A percentile compares a stretch with the other conserved stretches of the same genome.
phyloP scores from a whole-genome alignment of 2,113 vertebrate genomes.

The Aphyosemion australe region DNA sequence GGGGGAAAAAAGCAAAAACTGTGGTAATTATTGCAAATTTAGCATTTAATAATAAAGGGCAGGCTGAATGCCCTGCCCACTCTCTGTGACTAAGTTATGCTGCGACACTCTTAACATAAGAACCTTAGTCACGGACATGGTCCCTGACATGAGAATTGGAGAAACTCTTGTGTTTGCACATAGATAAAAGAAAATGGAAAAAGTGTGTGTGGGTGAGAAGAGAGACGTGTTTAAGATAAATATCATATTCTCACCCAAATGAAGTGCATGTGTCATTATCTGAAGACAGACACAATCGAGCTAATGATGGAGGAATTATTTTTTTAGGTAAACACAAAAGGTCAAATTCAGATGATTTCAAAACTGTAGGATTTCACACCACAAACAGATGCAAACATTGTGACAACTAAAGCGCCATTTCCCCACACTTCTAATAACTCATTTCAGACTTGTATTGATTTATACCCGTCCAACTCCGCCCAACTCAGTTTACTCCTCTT shows the following conservation, averaged over 20 bases:
- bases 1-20: constrained; percentile 13
- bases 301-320: constrained; percentile 8
- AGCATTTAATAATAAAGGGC: constrained; percentile 68
- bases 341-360: neutral
- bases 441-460: constrained; percentile 2
- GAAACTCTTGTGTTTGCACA: neutral
- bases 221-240: neutral
- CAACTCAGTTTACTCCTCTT: constrained; percentile 5
- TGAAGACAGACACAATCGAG: neutral
- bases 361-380: neutral
- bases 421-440: neutral
- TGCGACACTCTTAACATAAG: constrained; percentile 18
- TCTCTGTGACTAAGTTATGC: constrained; percentile 44
- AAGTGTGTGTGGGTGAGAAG: neutral
- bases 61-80: constrained; percentile 29
- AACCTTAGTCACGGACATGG: neutral
- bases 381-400: constrained; percentile 9
- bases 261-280: neutral
- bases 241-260: neutral
- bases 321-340: neutral
- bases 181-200: constrained; percentile 10
- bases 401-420: neutral
- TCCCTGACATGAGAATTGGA: neutral
- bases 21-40: constrained; percentile 61
- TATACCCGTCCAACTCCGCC: neutral